Percentiles rank a stretch among this genome's conserved stretches.
These are phyloP conservation scores for Poecilia wingei DNA, from an alignment of 2,797 vertebrate species.

Conservation along the genomic window DNA sequence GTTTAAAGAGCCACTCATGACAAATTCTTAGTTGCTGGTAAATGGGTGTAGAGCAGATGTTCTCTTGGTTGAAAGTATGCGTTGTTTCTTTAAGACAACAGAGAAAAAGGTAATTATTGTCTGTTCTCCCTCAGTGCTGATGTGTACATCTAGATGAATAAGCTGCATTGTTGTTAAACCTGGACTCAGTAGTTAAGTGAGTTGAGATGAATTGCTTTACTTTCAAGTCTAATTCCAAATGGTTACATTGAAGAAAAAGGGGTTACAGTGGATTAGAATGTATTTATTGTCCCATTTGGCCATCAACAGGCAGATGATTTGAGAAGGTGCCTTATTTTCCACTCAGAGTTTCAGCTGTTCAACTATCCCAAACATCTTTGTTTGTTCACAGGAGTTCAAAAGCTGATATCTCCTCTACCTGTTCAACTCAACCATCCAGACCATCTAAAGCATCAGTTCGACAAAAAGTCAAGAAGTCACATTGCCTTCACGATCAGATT, in stretches of 20 bases:
- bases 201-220: not conserved
- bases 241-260: not conserved
- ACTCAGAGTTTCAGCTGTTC: constrained; percentile 34
- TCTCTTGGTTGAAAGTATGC: constrained; percentile 6
- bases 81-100: constrained; percentile 13
- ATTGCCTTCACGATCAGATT: constrained; percentile 19
- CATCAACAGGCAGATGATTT: not conserved
- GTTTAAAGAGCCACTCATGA: not conserved
- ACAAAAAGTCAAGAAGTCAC: constrained; percentile 9
- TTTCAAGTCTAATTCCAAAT: not conserved
- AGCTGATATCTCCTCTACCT: not conserved
- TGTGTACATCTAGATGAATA: not conserved
- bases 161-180: not conserved
- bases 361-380: constrained; percentile 11
- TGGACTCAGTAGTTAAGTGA: not conserved
- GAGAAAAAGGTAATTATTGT: not conserved
- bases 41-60: not conserved
- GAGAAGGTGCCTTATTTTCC: constrained; percentile 11
- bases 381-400: constrained; percentile 3
- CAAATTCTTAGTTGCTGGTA: not conserved
- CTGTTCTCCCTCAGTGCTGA: not conserved
- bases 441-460: constrained; percentile 1
- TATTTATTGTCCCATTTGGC: not conserved
- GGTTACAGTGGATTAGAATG: not conserved
- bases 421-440: constrained; percentile 16